Evolutionary conservation across 2,797 vertebrate species (phyloP), one percentile per base, ranked within the genome.

Genomic region (Labeo calbasu): DNA sequence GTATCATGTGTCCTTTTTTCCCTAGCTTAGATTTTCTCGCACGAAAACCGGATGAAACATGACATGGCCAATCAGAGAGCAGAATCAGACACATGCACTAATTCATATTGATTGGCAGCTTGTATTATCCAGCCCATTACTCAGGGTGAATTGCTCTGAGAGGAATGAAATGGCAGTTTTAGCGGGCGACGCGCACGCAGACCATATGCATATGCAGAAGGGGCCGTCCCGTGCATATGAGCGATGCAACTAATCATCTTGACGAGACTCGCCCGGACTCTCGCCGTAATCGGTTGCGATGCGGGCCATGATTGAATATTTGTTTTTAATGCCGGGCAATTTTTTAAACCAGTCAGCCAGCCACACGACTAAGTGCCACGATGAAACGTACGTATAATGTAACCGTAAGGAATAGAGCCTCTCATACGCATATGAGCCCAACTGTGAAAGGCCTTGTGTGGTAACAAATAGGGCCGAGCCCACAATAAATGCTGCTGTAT

Each of bases 71-170:
- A 84, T 76, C 79, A 79, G 61, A 86, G 53, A 69, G 79, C 76
- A 79, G 89, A 84, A 88, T 78, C 87, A 87, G 87, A 81, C 84
- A 84, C 76, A 86, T 32, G 36, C 68, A 21, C n/a, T 51, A 68
- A 50, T 77, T 36, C 86, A 90, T 92, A 92, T 91, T 90, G 91
- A 92, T 91, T 87, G 87, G 88, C 86, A 88, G 83, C 85, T 85
- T 48, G 89, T 89, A 90, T 92, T 93, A 92, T 90, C 87, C 89
- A 91, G 89, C 79, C 91, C 89, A 92, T 94, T 93, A 93, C 90
- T 88, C 88, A 57, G 55, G 71, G 28, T 80, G 50, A 57, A 55
- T 83, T 76, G 53, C 71, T 66, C 78, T 89, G 65, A 61, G 87
- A 51, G 75, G 66, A 84, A 91, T 90, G 84, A 55, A 90, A 89